phyloP scores from a whole-genome alignment of 1,140 invertebrate genomes.

The Zaprionus vittiger region DNA sequence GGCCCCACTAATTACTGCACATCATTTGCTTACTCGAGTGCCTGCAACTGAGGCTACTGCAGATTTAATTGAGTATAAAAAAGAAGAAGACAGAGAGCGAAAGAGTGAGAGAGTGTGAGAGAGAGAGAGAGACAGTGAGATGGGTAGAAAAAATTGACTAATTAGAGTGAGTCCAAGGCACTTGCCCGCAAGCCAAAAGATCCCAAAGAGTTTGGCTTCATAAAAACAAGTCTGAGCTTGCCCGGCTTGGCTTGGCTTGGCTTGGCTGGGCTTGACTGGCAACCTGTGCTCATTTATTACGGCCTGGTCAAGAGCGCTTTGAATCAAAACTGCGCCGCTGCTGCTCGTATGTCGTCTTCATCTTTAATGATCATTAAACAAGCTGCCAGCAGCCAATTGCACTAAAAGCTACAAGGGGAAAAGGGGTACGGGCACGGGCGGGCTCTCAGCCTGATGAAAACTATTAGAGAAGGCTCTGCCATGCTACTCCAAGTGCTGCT shows the following conservation, averaged over 20 bases:
- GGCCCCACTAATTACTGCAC: constrained; percentile 77
- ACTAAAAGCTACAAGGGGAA: constrained; percentile 69
- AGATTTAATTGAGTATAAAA: constrained; percentile 82
- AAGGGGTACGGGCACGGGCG: background rate
- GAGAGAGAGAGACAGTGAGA: background rate
- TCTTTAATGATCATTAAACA: constrained; percentile 81
- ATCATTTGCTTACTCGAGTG: constrained; percentile 81
- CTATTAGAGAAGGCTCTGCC: constrained; percentile 63
- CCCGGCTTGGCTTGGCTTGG: background rate
- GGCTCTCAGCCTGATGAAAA: constrained; percentile 73
- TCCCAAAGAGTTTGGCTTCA: constrained; percentile 46
- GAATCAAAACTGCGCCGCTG: constrained; percentile 67
- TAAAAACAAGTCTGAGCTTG: constrained; percentile 64
- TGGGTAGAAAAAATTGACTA: constrained; percentile 76
- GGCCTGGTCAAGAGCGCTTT: constrained; percentile 80
- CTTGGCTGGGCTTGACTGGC: constrained; percentile 17
- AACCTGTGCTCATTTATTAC: constrained; percentile 80
- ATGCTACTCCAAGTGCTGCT: constrained; percentile 41
- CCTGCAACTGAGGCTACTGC: constrained; percentile 49
- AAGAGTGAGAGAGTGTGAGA: background rate
- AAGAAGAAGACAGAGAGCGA: constrained; percentile 8
- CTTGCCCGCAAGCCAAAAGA: constrained; percentile 63
- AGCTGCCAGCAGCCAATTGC: constrained; percentile 79
- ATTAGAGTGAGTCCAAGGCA: constrained; percentile 79
- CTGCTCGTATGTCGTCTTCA: constrained; percentile 73